Evolutionary conservation across 2,113 vertebrate genomes (phyloP), one percentile per base, ranked within the genome.

Genomic region (Eptesicus fuscus): DNA sequence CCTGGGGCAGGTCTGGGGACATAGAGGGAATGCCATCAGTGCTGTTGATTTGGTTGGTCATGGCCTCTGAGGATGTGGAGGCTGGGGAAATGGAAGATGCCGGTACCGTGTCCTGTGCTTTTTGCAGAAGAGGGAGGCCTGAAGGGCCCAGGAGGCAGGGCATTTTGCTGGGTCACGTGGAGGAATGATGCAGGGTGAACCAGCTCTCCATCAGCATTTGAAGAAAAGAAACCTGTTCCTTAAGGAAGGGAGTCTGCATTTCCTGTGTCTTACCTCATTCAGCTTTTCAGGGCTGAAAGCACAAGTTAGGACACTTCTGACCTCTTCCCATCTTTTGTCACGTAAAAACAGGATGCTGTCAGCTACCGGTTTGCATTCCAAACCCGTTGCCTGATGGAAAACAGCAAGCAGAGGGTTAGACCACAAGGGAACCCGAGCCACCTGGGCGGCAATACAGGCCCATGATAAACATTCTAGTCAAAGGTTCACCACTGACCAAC

Each of bases 281-380:
- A 99, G 98, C 95, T 98, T 99, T 88, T 98, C 97, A 5, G 98
- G 96, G 0, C 99, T 98, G 98, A 99, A 99, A 20, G 98, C 98
- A 1, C 99, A 98, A 9, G 98, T 99, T 94, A 99, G 98, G 79
- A 98, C 88, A 40, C 98, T 98, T 86, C 98, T 98, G 80, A 99
- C 98, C n/a, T 98, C 98, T 97, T 99, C 99, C 99, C 99, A 99
- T 85, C 97, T 98, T 69, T 98, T 98, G 84, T 99, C 98, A 53
- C 98, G 99, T 94, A 99, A 96, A 96, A 99, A 97, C 93, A 99
- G 98, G 88, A 99, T 96, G 96, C 99, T 99, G 97, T 99, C 98
- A 2, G 97, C 97, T 97, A 99, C 97, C 0, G 99, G 99, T 94
- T 99, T 99, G 85, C 98, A 98, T 90, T 98, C 71, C 98, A 98